Evolutionary conservation across 64 coral and sea anemone species (phyloP).

Genomic region (Stichodactyla helianthus): DNA sequence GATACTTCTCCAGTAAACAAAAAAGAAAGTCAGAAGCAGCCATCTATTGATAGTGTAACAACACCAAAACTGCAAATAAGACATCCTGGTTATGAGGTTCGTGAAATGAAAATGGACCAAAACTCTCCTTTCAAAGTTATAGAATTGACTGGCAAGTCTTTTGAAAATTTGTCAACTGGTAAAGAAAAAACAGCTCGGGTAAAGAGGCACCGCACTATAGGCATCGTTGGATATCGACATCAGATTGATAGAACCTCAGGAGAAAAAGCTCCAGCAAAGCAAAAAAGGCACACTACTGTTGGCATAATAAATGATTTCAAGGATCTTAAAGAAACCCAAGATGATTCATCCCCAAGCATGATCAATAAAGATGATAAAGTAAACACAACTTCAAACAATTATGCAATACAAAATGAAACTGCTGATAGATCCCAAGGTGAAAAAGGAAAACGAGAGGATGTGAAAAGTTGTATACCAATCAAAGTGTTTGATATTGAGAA

Average conservation of each 20-base stretch:
- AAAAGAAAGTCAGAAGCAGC: background rate
- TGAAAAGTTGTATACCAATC: background rate
- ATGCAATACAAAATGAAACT: background rate
- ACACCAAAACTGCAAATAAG: background rate
- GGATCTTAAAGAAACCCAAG: background rate
- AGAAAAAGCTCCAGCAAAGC: constrained; percentile 37
- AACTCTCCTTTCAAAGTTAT: constrained; percentile 59
- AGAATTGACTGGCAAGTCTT: constrained; percentile 47
- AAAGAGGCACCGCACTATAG: constrained; percentile 57
- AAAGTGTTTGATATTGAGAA: constrained; percentile 33
- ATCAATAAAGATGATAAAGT: background rate
- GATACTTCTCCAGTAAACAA: background rate
- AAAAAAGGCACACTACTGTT: constrained; percentile 54
- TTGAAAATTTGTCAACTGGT: constrained; percentile 6
- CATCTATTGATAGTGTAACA: background rate
- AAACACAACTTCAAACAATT: background rate
- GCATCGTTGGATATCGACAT: constrained; percentile 51
- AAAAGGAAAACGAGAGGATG: background rate
- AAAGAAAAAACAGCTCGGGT: constrained; percentile 16
- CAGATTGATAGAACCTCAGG: constrained; percentile 54
- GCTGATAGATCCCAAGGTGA: background rate
- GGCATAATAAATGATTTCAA: constrained; percentile 40
- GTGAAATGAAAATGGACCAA: constrained; percentile 16
- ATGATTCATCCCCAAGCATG: background rate
- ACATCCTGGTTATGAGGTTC: constrained; percentile 33